Base-by-base conservation (phyloP, 2,113 vertebrate species). In the Oostethus manadensis region DNA sequence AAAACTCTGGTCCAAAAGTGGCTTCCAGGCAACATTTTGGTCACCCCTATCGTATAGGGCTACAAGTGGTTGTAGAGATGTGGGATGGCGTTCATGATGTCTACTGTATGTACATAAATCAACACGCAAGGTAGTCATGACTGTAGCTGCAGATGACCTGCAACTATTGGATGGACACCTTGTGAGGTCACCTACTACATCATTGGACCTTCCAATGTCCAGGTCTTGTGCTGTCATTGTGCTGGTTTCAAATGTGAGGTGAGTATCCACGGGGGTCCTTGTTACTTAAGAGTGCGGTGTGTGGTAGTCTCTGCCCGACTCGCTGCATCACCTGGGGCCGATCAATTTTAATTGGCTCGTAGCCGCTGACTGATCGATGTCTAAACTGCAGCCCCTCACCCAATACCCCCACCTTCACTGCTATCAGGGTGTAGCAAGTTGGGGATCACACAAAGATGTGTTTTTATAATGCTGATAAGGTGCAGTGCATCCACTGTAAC, bases 311-410 rank as follows among this genome's bases (percentile, higher is more conserved):
- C 23, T 10, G 51, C 47, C 26, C 21, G 5, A 20, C 6, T 57
- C n/a, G 3, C 10, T 49, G 20, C 40, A 20, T 79, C 66, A 68
- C 57, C 51, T 60, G 33, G 80, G 70, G 58, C 63, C 6, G 72
- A 88, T 85, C 82, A 67, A 78, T 84, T 83, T 84, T 81, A 87
- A 86, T 88, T 81, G 83, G 58, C 63, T 46, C 6, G 56, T 21
- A 62, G 55, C 48, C 43, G 68, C 64, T 67, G 67, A 77, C 57
- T 77, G 80, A 84, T 76, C 62, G 56, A 33, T 53, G 79, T 84
- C 77, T 77, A 74, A 84, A 77, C 58, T 73, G 70, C 53, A 33
- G 29, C 66, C 46, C 46, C n/a, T 6, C 46, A 8, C 2, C 47
- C 20, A 10, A 7, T 9, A 11, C 46, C 46, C 3, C 18, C 40